Evolutionary conservation across 2,113 vertebrate genomes (phyloP), one percentile per base, ranked within the genome.

Genomic region (Naja naja): DNA sequence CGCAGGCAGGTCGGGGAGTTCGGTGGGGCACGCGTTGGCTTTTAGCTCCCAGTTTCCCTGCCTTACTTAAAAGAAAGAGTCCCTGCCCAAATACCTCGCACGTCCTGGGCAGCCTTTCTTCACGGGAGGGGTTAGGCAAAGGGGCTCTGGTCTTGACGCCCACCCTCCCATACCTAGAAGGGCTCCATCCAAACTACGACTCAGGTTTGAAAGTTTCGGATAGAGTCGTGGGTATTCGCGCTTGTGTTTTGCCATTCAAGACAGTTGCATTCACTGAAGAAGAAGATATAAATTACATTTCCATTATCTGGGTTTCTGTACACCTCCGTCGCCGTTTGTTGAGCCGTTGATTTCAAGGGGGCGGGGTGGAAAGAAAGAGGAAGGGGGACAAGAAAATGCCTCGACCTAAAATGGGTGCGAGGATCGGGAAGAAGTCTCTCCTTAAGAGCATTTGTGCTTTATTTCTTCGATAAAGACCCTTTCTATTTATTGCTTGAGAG

Each of bases 321-420:
- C 7, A 22, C 34, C 34, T 1, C n/a, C 0, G 34, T 43, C 74
- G 2, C 7, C 34, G 14, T 39, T 39, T 39, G 69, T 81, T 20
- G 69, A 39, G n/a, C 16, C n/a, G 3, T 20, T 81, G 34, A 81
- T 81, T 81, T 43, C 34, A 81, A 43, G 1, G 1, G n/a, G n/a
- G 2, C 7, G 0, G 7, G 2, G 0, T 3, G 12, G 12, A 30
- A 4, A 6, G n/a, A 64, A 30, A 6, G 30, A 34, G 64, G 47
- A n/a, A 34, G 1, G 0, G 18, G 34, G n/a, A 1, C 2, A 3
- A 8, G 34, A 39, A 81, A 81, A 81, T 7, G 34, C 69, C 74
- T 43, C 8, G 34, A 43, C 1, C 3, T 81, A 39, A 39, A 43
- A 39, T 39, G 74, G 8, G 74, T 81, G 34, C n/a, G 14, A 74